Evolutionary conservation across 2,888 invertebrate genomes (phyloP), one percentile per base, ranked within the genome.

Genomic region (Spilarctia lutea): DNA sequence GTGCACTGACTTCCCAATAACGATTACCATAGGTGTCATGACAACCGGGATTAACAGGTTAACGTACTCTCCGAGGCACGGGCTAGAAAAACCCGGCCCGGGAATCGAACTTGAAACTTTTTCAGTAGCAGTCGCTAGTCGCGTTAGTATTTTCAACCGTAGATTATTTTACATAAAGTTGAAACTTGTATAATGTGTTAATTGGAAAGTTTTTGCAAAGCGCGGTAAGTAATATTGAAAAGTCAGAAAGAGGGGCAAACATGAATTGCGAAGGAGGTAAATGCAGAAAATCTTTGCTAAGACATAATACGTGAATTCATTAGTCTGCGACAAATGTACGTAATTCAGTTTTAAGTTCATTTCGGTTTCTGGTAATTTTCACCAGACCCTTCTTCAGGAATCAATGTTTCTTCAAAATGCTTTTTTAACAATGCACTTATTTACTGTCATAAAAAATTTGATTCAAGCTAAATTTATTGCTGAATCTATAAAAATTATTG

Each of bases 221-320:
- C 75, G 73, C 75, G 73, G 81, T 84, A 75, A 71, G 81, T 84
- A 75, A 79, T 83, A 80, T 79, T 77, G 80, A 76, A 79, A 77
- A 84, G 77, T 84, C 79, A 30, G 27, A 3, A 60, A 75, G 69
- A 81, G 74, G 85, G 77, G 74, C 79, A 83, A 76, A 85, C 81
- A 83, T 83, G 79, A 79, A 78, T 76, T 75, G 81, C 74, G 77
- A 75, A 81, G 74, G 68, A 79, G 69, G 63, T 7, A 1, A 20
- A 70, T 76, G 66, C 74, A 73, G 52, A 42, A 68, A 68, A 63
- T 79, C 75, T 71, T 66, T n/a, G 20, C 16, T 69, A 42, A 69
- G 27, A 13, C 60, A 30, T 63, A 63, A 11, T 63, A 63, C 30
- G 60, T 63, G 27, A 30, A 63, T 63, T 27, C 60, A 27, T 63